Base-by-base conservation (phyloP, 2,888 invertebrate genomes). In the Andrena marginata region DNA sequence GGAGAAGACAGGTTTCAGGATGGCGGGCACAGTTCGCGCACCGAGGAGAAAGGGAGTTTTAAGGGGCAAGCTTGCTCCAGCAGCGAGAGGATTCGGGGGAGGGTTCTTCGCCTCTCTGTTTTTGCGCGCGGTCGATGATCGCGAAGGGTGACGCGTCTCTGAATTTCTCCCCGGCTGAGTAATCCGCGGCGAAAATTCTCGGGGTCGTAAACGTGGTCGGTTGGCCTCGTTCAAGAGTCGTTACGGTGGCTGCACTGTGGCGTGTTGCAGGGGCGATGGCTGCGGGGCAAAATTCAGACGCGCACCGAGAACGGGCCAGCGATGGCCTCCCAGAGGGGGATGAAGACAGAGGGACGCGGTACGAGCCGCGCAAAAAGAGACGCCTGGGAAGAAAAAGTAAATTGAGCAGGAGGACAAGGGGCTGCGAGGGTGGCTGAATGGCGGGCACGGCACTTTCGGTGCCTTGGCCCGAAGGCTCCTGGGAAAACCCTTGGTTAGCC, bases 161-260 rank as follows among this genome's bases (percentile, higher is more conserved):
- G 65, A 82, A 84, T 82, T 84, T 69, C 64, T 72, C 51, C 51
- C 49, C 54, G 13, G 42, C 42, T 42, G 4, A 42, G 42, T 42
- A 42, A 20, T 16, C 59, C n/a, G 29, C 10, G 16, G 62, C 13
- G 80, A 83, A 77, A 83, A 83, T 84, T 84, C 83, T 67, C 80
- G 80, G 79, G 70, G 8, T 74, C 80, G 76, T 77, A 74, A 84
- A 77, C 80, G 83, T 71, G 77, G 80, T 73, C 31, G 65, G 54
- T 69, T 33, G 73, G 31, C 35, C 65, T 73, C 62, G 73, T 84
- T 83, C 80, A 54, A 71, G 76, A 67, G 77, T 63, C 80, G 73
- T 83, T 83, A 71, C 64, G 69, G 74, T 64, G 80, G 63, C 64
- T 63, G 72, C 54, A 69, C 68, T 48, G 60, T 26, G 68, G 16